Conservation (phyloP, 1,140 invertebrate species). For the Drosophila eugracilis region DNA sequence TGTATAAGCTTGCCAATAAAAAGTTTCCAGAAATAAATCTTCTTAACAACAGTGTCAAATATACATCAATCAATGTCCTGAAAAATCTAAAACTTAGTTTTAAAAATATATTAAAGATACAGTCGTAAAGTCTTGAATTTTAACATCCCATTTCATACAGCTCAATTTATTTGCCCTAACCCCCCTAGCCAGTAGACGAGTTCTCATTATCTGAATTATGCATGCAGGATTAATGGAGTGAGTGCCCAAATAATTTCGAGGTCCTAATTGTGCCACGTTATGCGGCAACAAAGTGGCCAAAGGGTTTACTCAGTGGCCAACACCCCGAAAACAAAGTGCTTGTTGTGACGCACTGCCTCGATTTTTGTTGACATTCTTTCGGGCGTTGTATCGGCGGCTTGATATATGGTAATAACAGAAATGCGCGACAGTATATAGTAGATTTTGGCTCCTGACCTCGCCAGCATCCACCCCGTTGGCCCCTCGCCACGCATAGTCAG, state of each 20-base stretch:
- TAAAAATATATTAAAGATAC: no score
- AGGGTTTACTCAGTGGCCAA: conserved; percentile 16
- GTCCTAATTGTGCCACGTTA: conserved; percentile 48
- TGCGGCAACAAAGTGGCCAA: conserved; percentile 50
- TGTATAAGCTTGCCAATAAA: no score
- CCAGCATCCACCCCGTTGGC: conserved; percentile 20
- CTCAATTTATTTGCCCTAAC: not conserved
- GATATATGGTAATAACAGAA: conserved; percentile 32
- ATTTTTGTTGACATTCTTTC: conserved; percentile 49
- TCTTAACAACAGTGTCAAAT: no score
- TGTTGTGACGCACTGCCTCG: conserved; percentile 28
- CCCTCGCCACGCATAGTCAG: no score
- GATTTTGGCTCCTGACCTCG: conserved; percentile 56
- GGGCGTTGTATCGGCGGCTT: conserved; percentile 35
- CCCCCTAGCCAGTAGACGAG: not conserved
- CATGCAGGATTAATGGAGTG: conserved; percentile 52
- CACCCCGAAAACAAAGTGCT: conserved; percentile 24
- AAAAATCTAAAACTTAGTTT: not conserved
- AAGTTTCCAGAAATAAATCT: no score
- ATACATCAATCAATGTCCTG: no score
- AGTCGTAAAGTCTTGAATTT: no score
- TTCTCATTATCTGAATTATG: conserved; percentile 57
- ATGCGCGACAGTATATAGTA: conserved; percentile 14
- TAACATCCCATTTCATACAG: not conserved
- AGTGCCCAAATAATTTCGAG: conserved; percentile 36